These are phyloP conservation scores for Tipula helvola DNA, from an alignment of 2,888 invertebrate genomes.

Conservation along the genomic window DNA sequence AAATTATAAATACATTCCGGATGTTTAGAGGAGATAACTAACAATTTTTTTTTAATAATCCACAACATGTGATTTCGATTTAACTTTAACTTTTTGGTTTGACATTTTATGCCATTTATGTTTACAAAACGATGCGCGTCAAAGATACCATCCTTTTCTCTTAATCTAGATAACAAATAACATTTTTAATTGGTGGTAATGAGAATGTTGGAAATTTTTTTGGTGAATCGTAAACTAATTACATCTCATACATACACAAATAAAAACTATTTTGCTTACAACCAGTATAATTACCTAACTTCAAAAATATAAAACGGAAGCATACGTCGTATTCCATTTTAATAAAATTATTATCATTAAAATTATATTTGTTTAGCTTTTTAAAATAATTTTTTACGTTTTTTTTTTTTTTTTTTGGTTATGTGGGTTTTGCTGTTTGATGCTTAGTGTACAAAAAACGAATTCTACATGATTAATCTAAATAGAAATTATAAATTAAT, in stretches of 20 bases:
- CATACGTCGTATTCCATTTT: background rate
- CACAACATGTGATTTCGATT: background rate
- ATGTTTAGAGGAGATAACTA: background rate
- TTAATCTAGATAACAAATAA: background rate
- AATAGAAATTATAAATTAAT: background rate
- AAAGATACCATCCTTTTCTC: background rate
- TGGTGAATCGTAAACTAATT: background rate
- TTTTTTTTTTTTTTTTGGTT: background rate
- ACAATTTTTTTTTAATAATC: background rate
- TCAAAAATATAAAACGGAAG: background rate
- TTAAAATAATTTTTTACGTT: too few species aligned
- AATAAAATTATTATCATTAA: background rate
- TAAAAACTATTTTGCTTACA: background rate
- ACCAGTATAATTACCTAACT: background rate
- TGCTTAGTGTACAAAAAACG: background rate
- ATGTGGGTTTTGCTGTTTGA: background rate
- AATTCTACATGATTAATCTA: background rate
- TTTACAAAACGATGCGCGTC: background rate
- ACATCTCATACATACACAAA: background rate
- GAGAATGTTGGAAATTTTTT: background rate
- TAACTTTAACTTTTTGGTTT: background rate
- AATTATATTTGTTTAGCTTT: background rate
- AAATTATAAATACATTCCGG: background rate
- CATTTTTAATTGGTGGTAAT: background rate
- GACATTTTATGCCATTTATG: background rate